Base-by-base conservation (phyloP, 2,888 invertebrate genomes). In the Sesia apiformis region DNA sequence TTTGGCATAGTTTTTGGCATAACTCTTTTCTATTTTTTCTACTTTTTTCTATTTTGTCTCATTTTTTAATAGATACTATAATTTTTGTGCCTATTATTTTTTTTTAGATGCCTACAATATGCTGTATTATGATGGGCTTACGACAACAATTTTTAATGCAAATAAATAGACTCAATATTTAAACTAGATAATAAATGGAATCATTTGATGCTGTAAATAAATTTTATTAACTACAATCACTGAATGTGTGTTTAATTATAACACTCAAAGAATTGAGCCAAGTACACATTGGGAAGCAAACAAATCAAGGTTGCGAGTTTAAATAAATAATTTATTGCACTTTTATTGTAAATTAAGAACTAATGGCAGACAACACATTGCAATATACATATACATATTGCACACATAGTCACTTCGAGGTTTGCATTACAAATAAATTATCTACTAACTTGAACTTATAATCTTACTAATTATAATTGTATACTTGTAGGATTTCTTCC, bases 301-400 rank as follows among this genome's bases (percentile, higher is more conserved):
- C 5, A 8, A 46, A 46, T 46, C 8, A 8, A 46, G 8, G 46
- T 46, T 8, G n/a, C 4, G 4, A 46, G 39, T 6, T 50, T 38
- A 38, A 54, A 58, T 55, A 65, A 72, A 76, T 71, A 71, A 71
- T 78, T 78, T 82, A 83, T 78, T 79, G 75, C 77, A 81, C 76
- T 72, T 68, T 60, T 57, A 53, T 58, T 56, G 54, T 55, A 57
- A 51, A 51, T 8, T 23, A 58, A 51, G 55, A 63, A 58, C 62
- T 64, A 63, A 69, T 70, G 70, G 68, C 69, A 67, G 63, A 58
- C 53, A 56, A 58, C n/a, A 46, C 23, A 7, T 46, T 46, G 8
- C 46, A 46, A 23, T 23, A 23, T 23, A n/a, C n/a, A n/a, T n/a
- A 23, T 23, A 23, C 23, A 23, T 23, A 23, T 23, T 23, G 23